Conservation (phyloP, 2,888 invertebrate species). For the Oscheius onirici region DNA sequence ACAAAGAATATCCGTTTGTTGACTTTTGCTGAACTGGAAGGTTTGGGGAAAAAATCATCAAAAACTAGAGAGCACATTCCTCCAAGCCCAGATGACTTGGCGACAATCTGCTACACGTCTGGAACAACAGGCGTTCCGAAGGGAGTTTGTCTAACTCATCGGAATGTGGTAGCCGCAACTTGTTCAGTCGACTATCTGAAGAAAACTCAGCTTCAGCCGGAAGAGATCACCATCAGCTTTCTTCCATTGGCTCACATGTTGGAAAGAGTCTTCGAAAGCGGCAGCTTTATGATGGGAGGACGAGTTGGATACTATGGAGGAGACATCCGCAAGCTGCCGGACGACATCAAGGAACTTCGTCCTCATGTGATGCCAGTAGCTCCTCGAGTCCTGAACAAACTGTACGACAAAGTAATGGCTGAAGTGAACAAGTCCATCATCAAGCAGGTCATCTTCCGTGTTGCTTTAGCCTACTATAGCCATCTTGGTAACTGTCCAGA, state of each 20-base stretch:
- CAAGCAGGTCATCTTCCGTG: constrained; percentile 63
- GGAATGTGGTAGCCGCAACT: constrained; percentile 77
- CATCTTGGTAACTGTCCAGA: constrained; percentile 39
- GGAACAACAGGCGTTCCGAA: constrained; percentile 76
- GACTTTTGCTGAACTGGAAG: constrained; percentile 61
- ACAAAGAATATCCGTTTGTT: constrained; percentile 57
- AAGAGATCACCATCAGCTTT: constrained; percentile 81
- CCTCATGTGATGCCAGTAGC: constrained; percentile 96
- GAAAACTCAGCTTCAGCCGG: constrained; percentile 48
- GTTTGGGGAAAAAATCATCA: constrained; percentile 43
- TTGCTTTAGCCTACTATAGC: constrained; percentile 68
- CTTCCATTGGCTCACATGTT: constrained; percentile 97
- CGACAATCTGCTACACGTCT: constrained; percentile 95
- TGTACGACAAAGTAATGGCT: constrained; percentile 82
- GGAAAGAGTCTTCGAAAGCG: constrained; percentile 78
- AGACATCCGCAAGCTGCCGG: constrained; percentile 83
- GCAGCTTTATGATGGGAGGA: constrained; percentile 64
- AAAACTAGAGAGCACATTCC: constrained; percentile 37
- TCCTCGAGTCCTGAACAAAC: constrained; percentile 89
- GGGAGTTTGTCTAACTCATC: constrained; percentile 94
- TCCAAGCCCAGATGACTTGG: constrained; percentile 80
- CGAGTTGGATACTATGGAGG: constrained; percentile 77
- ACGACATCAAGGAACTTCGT: constrained; percentile 84
- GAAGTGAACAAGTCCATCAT: constrained; percentile 69
- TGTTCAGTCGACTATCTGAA: constrained; percentile 66